Conservation (phyloP, 2,888 invertebrate genomes). For the Acholoe squamosa region DNA sequence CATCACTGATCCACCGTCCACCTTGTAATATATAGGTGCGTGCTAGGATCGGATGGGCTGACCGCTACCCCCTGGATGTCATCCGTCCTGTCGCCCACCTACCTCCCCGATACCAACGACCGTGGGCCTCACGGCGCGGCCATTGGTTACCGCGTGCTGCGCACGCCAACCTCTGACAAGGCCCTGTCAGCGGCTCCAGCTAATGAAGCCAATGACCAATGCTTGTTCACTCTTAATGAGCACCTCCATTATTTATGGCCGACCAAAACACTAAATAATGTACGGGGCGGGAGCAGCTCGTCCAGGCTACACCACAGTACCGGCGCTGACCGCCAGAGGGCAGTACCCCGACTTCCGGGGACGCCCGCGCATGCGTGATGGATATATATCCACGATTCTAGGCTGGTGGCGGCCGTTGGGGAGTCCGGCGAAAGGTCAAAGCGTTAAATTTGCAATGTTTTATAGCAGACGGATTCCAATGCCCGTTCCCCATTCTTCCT, state of each 20-base stretch:
- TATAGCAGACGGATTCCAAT: background rate
- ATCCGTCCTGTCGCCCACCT: slow-evolving; percentile 4
- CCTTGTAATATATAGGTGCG: slow-evolving; percentile 27
- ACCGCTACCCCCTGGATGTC: slow-evolving; percentile 39
- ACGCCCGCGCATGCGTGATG: slow-evolving; percentile 3
- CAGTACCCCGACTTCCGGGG: background rate
- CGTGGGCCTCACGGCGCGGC: slow-evolving; percentile 35
- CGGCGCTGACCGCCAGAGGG: background rate
- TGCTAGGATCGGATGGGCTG: slow-evolving; percentile 23
- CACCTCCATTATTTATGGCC: slow-evolving; percentile 58
- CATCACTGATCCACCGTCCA: background rate
- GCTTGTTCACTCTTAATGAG: slow-evolving; percentile 60
- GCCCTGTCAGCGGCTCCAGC: slow-evolving; percentile 15
- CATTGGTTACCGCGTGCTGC: slow-evolving; percentile 39
- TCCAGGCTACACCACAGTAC: background rate
- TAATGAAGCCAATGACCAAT: slow-evolving; percentile 61
- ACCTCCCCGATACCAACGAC: background rate
- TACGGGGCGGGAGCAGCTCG: slow-evolving; percentile 10
- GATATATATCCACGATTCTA: slow-evolving; percentile 28
- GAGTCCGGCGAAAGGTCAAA: background rate
- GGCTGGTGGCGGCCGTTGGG: background rate
- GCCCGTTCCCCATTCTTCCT: background rate
- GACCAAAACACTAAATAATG: slow-evolving; percentile 59
- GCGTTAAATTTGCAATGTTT: background rate
- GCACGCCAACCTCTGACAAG: slow-evolving; percentile 39